These are phyloP conservation scores for Chunga burmeisteri DNA, from an alignment of 2,113 vertebrate genomes.

Conservation along the genomic window DNA sequence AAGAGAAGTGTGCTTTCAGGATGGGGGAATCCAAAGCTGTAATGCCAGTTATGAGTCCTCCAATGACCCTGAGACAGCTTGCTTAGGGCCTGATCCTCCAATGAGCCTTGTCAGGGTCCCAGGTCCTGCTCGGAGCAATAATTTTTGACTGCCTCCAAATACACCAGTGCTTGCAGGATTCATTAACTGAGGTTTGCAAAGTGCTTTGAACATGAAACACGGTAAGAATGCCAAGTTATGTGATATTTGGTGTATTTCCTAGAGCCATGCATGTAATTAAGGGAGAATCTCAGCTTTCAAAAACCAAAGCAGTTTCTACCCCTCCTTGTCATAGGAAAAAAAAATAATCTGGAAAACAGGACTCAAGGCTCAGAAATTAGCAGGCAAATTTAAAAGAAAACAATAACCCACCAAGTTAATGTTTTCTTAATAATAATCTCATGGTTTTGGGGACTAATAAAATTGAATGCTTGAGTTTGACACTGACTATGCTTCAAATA, in stretches of 20 bases:
- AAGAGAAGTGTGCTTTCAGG: not conserved
- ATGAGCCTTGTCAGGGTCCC: not conserved
- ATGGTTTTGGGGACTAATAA: not conserved
- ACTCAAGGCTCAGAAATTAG: not conserved
- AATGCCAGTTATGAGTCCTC: not conserved
- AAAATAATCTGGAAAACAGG: not conserved
- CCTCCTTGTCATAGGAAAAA: not conserved
- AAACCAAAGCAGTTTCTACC: not conserved
- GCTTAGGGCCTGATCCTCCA: not conserved
- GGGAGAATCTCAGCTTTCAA: not conserved
- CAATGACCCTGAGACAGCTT: not conserved
- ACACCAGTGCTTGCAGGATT: not conserved
- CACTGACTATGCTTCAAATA: not conserved
- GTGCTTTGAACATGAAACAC: not conserved
- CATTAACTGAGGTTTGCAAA: not conserved
- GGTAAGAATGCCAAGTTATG: not conserved
- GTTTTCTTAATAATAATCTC: not conserved
- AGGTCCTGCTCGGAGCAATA: not conserved
- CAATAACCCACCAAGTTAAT: not conserved
- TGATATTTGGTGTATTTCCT: constrained; percentile 25
- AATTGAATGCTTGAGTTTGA: not conserved
- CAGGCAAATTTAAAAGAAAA: not conserved
- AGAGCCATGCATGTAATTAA: not conserved
- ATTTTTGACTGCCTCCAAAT: not conserved
- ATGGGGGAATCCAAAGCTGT: not conserved